Conservation (phyloP, 1,140 invertebrate species). For the Temnothorax longispinosus region DNA sequence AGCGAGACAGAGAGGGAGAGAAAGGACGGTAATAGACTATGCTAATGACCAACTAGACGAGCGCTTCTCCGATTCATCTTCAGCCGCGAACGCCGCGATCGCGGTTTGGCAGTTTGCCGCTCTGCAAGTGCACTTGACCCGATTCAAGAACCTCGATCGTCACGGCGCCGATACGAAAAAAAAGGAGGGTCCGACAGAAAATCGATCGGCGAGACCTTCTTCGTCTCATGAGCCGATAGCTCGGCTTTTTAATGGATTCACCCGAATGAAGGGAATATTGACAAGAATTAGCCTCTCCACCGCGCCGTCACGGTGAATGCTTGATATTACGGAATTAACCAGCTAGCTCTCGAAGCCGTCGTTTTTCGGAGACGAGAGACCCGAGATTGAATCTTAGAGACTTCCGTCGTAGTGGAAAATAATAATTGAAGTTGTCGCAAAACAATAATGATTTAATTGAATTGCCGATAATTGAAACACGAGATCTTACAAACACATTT, state of each 20-base stretch:
- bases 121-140: slow-evolving; percentile 51
- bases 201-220: slow-evolving; percentile 37
- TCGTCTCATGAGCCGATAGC: slow-evolving; percentile 4
- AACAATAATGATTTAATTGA: slow-evolving; percentile 31
- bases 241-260: slow-evolving; percentile 29
- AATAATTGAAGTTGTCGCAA: slow-evolving; percentile 17
- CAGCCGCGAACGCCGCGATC: slow-evolving; percentile 33
- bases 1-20: not conserved
- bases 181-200: slow-evolving; percentile 4
- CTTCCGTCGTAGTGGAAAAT: not conserved
- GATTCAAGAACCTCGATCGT: slow-evolving; percentile 18
- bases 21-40: slow-evolving; percentile 38
- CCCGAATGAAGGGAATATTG: slow-evolving; percentile 42
- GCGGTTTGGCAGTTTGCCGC: slow-evolving; percentile 61
- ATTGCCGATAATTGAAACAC: not conserved
- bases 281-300: slow-evolving; percentile 48
- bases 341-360: not conserved
- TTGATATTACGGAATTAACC: slow-evolving; percentile 48
- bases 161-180: not conserved
- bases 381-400: slow-evolving; percentile 39
- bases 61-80: slow-evolving; percentile 43
- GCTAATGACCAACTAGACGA: slow-evolving; percentile 43
- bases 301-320: slow-evolving; percentile 32
- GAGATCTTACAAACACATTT: not conserved
- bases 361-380: slow-evolving; percentile 14